A percentile compares a stretch with the other conserved stretches of the same genome.
Conservation (phyloP, 2,113 vertebrate genomes). For the Kryptolebias marmoratus region DNA sequence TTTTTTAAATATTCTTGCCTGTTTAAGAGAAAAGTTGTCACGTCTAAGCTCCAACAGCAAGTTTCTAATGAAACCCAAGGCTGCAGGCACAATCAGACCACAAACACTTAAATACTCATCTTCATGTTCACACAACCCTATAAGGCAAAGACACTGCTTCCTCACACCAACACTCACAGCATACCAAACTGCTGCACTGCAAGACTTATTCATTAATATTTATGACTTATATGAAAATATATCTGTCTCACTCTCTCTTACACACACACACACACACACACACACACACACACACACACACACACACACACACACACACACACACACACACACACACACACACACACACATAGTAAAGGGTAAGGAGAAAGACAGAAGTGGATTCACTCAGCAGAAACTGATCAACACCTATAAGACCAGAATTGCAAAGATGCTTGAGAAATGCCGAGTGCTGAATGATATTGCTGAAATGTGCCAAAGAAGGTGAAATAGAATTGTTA, state of each 20-base stretch:
- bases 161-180: background rate
- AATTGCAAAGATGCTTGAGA: too few relatives aligned
- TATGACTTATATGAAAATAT: background rate
- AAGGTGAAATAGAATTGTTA: too few relatives aligned
- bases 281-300: too few relatives aligned
- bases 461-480: too few relatives aligned
- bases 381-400: too few relatives aligned
- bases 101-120: slow-evolving; percentile 16
- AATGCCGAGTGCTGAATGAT: too few relatives aligned
- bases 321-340: too few relatives aligned
- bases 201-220: slow-evolving; percentile 20
- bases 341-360: too few relatives aligned
- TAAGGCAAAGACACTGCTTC: slow-evolving; percentile 15
- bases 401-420: too few relatives aligned
- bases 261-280: slow-evolving; percentile 1
- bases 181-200: background rate
- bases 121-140: slow-evolving; percentile 37
- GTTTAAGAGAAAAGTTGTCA: slow-evolving; percentile 38
- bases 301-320: too few relatives aligned
- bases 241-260: background rate
- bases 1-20: slow-evolving; percentile 26
- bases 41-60: slow-evolving; percentile 18
- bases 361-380: too few relatives aligned
- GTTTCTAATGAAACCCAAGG: slow-evolving; percentile 1
- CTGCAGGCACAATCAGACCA: slow-evolving; percentile 14